Evolutionary conservation across 1,140 invertebrate genomes (phyloP).

Genomic region (Lordiphosa collinella): DNA sequence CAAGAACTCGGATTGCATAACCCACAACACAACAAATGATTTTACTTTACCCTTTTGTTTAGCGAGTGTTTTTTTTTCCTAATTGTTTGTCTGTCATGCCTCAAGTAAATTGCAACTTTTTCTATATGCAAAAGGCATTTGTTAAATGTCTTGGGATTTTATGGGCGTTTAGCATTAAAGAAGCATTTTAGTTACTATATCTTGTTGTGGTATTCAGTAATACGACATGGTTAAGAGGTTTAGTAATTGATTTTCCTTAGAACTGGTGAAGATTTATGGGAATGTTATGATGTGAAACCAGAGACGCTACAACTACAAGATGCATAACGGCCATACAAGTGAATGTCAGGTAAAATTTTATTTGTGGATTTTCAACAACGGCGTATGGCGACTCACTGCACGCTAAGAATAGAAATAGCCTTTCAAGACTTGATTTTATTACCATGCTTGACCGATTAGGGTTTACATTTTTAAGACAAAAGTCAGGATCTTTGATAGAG

Average conservation of each 20-base stretch:
- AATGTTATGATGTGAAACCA: no score
- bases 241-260: conserved; percentile 1
- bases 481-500: no score
- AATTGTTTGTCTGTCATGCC: conserved; percentile 32
- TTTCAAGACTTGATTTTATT: no score
- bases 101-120: conserved; percentile 1
- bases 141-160: conserved; percentile 8
- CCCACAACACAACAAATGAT: conserved; percentile 7
- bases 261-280: not conserved
- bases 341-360: no score
- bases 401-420: no score
- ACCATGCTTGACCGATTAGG: no score
- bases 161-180: conserved; percentile 5
- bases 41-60: conserved; percentile 19
- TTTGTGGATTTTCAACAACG: no score
- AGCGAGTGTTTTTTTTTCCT: conserved; percentile 15
- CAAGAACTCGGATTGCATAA: conserved; percentile 54
- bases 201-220: not conserved
- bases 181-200: not conserved
- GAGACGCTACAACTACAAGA: no score
- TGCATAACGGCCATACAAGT: no score
- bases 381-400: no score
- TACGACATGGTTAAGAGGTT: not conserved
- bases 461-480: no score
- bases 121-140: not conserved